phyloP scores from a whole-genome alignment of 2,888 invertebrate genomes.

The Brachypterus glaber region DNA sequence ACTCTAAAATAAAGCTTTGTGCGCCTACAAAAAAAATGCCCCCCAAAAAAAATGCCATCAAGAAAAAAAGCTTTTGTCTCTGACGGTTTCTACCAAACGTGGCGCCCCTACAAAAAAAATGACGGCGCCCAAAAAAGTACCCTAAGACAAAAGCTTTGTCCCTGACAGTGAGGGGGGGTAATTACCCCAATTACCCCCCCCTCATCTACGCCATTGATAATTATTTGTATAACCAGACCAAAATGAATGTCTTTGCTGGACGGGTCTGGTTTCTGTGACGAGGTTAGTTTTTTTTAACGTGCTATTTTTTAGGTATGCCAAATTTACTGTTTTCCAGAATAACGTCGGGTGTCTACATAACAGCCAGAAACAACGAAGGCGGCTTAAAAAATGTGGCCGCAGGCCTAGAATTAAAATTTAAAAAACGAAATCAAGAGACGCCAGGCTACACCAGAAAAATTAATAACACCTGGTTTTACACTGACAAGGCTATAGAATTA shows the following conservation, averaged over 20 bases:
- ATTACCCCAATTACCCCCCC: too few species aligned
- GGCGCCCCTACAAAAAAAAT: too few species aligned
- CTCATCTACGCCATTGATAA: too few species aligned
- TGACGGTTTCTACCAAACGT: too few species aligned
- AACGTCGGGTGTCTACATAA: conserved; percentile 73
- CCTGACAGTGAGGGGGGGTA: too few species aligned
- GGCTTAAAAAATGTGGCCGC: conserved; percentile 59
- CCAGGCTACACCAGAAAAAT: conserved; percentile 71
- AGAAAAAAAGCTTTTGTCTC: too few species aligned
- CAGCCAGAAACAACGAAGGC: conserved; percentile 33
- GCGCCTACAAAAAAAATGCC: too few species aligned
- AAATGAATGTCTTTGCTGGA: conserved; percentile 5
- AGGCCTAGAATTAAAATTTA: conserved; percentile 86
- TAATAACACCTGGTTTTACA: conserved; percentile 73
- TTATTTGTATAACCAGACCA: conserved; percentile 3
- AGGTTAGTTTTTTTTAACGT: background rate
- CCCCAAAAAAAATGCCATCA: too few species aligned
- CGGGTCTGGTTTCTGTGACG: conserved; percentile 4
- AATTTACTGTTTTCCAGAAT: conserved; percentile 69
- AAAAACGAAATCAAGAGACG: conserved; percentile 64
- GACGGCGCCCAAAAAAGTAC: too few species aligned
- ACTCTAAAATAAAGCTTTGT: too few species aligned
- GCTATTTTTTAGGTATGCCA: conserved; percentile 48
- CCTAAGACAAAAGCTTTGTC: too few species aligned
- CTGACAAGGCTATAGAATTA: conserved; percentile 59